Evolutionary conservation across 1,140 invertebrate species (phyloP).

Genomic region (Piezodorus guildinii): DNA sequence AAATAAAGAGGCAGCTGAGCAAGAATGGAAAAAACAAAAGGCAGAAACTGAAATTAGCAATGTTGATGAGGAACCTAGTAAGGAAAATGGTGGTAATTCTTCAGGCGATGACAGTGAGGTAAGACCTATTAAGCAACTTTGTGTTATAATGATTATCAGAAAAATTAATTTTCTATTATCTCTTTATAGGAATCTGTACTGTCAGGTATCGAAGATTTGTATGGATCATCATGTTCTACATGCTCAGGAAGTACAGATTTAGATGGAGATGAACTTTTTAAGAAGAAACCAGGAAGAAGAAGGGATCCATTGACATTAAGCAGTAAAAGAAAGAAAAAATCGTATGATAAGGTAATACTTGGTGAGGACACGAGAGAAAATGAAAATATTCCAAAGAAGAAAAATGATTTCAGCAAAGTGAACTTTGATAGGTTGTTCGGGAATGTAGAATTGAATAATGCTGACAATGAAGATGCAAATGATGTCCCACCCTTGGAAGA

Average conservation of each 20-base stretch:
- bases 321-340: neutral
- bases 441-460: neutral
- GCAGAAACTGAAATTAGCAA: neutral
- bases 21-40: neutral
- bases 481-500: neutral
- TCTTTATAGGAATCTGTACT: neutral
- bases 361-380: neutral
- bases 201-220: neutral
- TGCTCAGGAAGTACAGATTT: conserved; percentile 2
- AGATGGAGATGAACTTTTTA: neutral
- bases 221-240: neutral
- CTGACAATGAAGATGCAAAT: neutral
- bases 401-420: conserved; percentile 2
- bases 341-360: neutral
- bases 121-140: too few relatives aligned
- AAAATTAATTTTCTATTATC: neutral
- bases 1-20: conserved; percentile 4
- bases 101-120: too few relatives aligned
- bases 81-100: too few relatives aligned
- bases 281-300: neutral
- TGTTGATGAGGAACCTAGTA: neutral
- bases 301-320: neutral
- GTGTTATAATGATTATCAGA: too few relatives aligned
- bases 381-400: neutral
- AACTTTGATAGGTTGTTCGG: neutral